Base-by-base conservation (phyloP, 2,113 vertebrate species). In the Rousettus leschenaultii region DNA sequence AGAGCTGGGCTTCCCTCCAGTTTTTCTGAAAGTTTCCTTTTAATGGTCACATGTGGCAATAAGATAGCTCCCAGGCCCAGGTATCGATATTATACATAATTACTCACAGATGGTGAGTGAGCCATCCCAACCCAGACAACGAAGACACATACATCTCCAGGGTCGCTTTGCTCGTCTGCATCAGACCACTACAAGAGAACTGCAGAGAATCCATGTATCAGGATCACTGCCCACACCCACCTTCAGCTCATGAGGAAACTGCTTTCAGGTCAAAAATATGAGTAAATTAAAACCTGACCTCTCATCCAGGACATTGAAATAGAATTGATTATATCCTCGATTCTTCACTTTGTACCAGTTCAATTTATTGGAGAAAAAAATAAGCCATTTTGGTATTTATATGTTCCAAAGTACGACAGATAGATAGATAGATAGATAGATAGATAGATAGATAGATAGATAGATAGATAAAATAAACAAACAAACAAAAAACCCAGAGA, bases 1-100 rank as follows among this genome's bases (percentile, higher is more conserved):
- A 88, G 40, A 63, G 66, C 45, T 63, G 11, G 79, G 87, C 77
- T 92, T 77, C 16, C 48, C 14, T 83, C n/a, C 59, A 86, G 45
- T 71, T 94, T 90, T 93, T 53, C 68, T 89, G 74, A 84, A 66
- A 95, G 65, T 66, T 65, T 84, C 80, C 59, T 89, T 95, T 80
- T 77, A 70, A 94, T 14, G 48, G 84, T 89, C 82, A 97, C 91
- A 96, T 96, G 93, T 93, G 71, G 94, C 57, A 83, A 19, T 65
- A 59, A 94, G 85, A 77, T 3, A 90, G 70, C 35, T 78, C n/a
- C 51, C 14, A 11, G 55, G 51, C 55, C 65, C 91, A 95, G 86
- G 93, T 91, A 96, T 48, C 21, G 61, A 85, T 43, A 79, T 83
- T 95, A 53, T 8, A 13, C 35, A 22, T 92, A 96, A 96, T 92